Conservation (phyloP, 2,113 vertebrate genomes). For the Prunella fulvescens region DNA sequence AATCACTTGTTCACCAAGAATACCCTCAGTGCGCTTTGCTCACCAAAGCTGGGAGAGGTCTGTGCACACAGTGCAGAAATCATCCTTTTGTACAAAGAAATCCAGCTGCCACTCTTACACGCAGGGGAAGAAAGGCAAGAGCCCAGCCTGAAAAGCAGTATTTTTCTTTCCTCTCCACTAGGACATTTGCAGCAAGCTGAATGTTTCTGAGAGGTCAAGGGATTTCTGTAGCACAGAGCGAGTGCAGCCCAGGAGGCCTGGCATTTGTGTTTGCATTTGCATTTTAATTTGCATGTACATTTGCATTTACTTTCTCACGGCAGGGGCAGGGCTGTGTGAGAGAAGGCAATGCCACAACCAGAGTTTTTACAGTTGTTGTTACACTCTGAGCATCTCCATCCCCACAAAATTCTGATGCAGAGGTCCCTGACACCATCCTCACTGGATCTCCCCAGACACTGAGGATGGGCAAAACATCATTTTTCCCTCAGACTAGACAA, state of each 20-base stretch:
- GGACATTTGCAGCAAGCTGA: background rate
- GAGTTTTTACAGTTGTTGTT: background rate
- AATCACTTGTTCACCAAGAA: background rate
- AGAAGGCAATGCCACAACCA: background rate
- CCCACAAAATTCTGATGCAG: background rate
- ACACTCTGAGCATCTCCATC: background rate
- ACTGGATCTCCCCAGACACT: background rate
- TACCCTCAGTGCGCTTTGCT: background rate
- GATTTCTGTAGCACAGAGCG: background rate
- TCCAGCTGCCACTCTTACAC: background rate
- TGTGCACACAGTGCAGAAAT: background rate
- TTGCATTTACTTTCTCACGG: background rate
- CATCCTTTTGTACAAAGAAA: background rate
- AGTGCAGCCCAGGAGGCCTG: background rate
- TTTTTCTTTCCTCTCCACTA: background rate
- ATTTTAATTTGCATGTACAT: slow-evolving; percentile 25
- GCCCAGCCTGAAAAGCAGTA: background rate
- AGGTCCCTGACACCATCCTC: background rate
- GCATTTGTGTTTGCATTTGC: background rate
- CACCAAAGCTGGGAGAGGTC: background rate
- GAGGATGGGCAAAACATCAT: background rate
- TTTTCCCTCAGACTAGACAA: background rate
- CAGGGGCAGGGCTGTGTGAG: background rate
- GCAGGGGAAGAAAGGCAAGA: background rate
- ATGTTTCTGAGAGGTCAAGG: background rate